Conservation (phyloP, 2,888 invertebrate species). For the Drosophila testacea region DNA sequence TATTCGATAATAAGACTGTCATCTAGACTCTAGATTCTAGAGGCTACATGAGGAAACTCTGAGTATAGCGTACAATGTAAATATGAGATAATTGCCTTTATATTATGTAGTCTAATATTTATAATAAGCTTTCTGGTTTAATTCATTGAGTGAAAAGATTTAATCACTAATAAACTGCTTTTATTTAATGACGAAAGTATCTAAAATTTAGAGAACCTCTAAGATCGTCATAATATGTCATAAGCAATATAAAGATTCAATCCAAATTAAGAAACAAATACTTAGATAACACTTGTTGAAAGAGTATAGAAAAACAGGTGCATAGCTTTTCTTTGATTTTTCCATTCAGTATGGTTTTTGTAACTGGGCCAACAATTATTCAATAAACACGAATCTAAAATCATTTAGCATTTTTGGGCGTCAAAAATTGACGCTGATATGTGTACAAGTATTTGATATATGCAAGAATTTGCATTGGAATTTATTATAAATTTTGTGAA, state of each 20-base stretch:
- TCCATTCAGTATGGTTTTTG: background rate
- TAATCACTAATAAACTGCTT: too few species aligned
- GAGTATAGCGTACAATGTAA: too few species aligned
- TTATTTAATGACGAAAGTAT: too few species aligned
- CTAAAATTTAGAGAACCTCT: background rate
- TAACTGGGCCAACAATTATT: conserved; percentile 19
- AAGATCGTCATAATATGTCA: background rate
- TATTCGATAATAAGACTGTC: conserved; percentile 1
- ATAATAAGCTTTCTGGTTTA: too few species aligned
- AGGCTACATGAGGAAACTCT: too few species aligned
- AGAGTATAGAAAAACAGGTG: conserved; percentile 26
- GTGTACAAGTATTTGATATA: conserved; percentile 19
- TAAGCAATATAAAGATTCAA: background rate
- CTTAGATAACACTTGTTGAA: background rate
- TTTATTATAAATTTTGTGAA: conserved; percentile 26
- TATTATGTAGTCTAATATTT: too few species aligned
- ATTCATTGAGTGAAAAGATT: too few species aligned
- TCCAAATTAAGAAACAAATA: too few species aligned
- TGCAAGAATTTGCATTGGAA: conserved; percentile 36
- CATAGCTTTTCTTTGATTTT: conserved; percentile 6
- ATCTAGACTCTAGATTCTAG: too few species aligned
- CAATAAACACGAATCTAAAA: conserved; percentile 29
- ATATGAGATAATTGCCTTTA: too few species aligned
- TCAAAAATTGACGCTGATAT: conserved; percentile 30
- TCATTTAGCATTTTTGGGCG: conserved; percentile 21